Conservation (phyloP, 2,888 invertebrate genomes). For the Lottia scabra region DNA sequence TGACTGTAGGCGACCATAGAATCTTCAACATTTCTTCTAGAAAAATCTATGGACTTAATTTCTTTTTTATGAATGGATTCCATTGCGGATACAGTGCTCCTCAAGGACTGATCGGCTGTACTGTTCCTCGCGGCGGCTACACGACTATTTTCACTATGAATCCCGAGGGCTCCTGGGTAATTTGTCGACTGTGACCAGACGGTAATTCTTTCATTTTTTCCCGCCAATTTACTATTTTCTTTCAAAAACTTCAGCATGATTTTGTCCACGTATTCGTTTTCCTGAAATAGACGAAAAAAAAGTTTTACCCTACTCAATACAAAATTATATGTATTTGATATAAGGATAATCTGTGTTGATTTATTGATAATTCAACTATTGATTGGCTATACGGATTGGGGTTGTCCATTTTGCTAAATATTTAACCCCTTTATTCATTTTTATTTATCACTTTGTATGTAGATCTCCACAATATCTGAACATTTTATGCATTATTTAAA, state of each 20-base stretch:
- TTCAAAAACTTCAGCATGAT: background rate
- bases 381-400: too few species aligned
- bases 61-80: conserved; percentile 22
- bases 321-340: too few species aligned
- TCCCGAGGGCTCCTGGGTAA: conserved; percentile 21
- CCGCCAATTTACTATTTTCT: background rate
- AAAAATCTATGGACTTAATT: background rate
- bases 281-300: too few species aligned
- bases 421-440: too few species aligned
- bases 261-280: background rate
- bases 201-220: background rate
- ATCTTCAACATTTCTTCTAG: conserved; percentile 9
- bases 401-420: too few species aligned
- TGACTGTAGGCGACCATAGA: conserved; percentile 26
- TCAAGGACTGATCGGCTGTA: background rate
- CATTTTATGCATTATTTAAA: too few species aligned
- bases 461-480: too few species aligned
- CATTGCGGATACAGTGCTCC: conserved; percentile 3
- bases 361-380: too few species aligned
- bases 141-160: conserved; percentile 16
- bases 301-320: too few species aligned
- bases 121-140: conserved; percentile 6
- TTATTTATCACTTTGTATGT: too few species aligned
- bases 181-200: conserved; percentile 18
- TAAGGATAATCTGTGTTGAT: too few species aligned